Percentiles rank a stretch among this genome's conserved stretches.
phyloP scores from a whole-genome alignment of 2,113 vertebrate species.

The Apus apus region DNA sequence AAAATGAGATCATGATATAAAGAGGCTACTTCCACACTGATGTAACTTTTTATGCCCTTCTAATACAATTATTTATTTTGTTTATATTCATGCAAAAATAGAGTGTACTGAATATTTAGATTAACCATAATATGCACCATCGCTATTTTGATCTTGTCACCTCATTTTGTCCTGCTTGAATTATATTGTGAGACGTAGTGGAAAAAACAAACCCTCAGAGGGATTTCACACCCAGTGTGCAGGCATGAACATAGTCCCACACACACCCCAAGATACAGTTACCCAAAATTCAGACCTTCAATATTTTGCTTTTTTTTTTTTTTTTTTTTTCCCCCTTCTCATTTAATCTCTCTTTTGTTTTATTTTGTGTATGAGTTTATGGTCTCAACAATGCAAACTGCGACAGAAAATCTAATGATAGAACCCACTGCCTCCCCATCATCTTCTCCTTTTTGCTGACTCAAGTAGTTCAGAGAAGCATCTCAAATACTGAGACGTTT shows the following conservation, averaged over 20 bases:
- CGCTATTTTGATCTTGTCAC: not conserved
- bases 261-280: accelerated
- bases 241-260: not conserved
- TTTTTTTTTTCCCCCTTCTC: not conserved
- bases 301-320: not conserved
- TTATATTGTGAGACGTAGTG: not conserved
- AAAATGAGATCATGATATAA: slow-evolving; percentile 46
- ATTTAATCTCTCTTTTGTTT: not conserved
- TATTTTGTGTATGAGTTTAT: not conserved
- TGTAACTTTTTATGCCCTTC: not conserved
- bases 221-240: not conserved
- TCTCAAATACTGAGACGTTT: not conserved
- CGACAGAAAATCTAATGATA: not conserved
- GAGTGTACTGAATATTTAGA: not conserved
- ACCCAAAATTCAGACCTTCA: not conserved
- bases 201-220: not conserved
- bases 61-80: slow-evolving; percentile 31
- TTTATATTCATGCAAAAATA: slow-evolving; percentile 6
- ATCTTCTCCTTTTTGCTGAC: not conserved
- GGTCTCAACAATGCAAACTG: not conserved
- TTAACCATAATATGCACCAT: not conserved
- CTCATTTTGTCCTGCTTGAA: not conserved
- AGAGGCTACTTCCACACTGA: not conserved
- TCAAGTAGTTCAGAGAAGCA: not conserved
- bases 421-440: not conserved